A percentile compares a stretch with the other conserved stretches of the same genome.
Conservation (phyloP, 2,113 vertebrate genomes). For the Rhinichthys klamathensis region DNA sequence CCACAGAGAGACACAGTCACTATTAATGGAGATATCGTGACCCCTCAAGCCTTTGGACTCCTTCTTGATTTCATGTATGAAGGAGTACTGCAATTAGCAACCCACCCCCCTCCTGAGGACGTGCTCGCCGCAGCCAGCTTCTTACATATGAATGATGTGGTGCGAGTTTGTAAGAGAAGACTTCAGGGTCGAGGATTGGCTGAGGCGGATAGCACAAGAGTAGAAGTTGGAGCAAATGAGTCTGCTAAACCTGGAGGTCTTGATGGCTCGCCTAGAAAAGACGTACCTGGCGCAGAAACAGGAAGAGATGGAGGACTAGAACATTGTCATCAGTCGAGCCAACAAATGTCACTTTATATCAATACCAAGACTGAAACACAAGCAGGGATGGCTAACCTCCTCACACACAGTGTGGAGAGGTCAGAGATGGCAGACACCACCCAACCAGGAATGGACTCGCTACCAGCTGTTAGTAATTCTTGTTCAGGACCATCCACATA, state of each 20-base stretch:
- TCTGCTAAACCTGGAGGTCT: constrained; percentile 3
- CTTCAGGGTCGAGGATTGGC: constrained; percentile 84
- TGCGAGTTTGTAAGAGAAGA: constrained; percentile 89
- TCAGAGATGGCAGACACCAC: constrained; percentile 86
- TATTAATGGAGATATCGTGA: constrained; percentile 91
- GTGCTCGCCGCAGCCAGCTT: constrained; percentile 93
- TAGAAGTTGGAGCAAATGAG: constrained; percentile 76
- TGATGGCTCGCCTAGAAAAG: background rate
- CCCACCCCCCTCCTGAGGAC: constrained; percentile 86
- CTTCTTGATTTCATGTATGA: constrained; percentile 95
- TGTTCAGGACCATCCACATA: constrained; percentile 41
- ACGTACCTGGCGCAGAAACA: constrained; percentile 5
- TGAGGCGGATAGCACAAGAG: constrained; percentile 92
- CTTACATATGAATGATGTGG: constrained; percentile 95
- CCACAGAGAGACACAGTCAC: constrained; percentile 74
- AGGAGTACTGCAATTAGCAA: constrained; percentile 82
- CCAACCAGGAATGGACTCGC: constrained; percentile 85
- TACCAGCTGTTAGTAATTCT: constrained; percentile 58
- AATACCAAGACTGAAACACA: constrained; percentile 41
- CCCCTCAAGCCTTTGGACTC: constrained; percentile 85
- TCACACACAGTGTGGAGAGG: constrained; percentile 55
- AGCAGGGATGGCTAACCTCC: background rate
- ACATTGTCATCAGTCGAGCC: constrained; percentile 51
- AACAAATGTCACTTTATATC: constrained; percentile 39
- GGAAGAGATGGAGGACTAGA: background rate